Conservation (phyloP, 2,888 invertebrate species). For the Adineta ricciae region DNA sequence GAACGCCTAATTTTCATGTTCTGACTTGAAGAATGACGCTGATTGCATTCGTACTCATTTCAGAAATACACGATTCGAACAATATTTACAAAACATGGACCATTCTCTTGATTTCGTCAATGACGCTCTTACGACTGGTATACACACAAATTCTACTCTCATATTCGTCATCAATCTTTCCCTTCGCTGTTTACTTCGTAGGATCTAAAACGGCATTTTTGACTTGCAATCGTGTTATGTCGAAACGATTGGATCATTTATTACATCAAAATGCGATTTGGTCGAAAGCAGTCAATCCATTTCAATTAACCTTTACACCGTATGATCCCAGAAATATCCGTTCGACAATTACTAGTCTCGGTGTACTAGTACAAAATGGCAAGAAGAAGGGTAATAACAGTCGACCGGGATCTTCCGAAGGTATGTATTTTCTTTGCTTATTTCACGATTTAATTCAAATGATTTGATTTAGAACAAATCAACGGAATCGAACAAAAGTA, state of each 20-base stretch:
- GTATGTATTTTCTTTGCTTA: not conserved
- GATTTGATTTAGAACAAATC: not conserved
- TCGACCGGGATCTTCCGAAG: not conserved
- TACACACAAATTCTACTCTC: no score
- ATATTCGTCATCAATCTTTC: no score
- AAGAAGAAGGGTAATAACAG: not conserved
- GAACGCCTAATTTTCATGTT: no score
- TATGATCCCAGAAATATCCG: not conserved
- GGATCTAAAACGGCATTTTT: not conserved
- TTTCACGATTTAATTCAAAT: not conserved
- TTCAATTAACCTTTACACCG: not conserved
- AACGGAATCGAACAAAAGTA: not conserved
- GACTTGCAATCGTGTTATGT: not conserved
- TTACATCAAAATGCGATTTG: not conserved
- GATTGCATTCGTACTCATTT: not conserved
- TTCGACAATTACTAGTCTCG: not conserved
- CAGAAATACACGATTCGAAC: not conserved
- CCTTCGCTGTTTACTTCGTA: not conserved
- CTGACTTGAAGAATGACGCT: no score
- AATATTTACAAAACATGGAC: constrained; percentile 8
- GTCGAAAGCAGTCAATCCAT: not conserved
- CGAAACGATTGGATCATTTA: not conserved
- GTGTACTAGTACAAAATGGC: not conserved
- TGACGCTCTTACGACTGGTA: not conserved
- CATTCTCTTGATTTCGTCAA: constrained; percentile 11